phyloP scores from a whole-genome alignment of 2,888 invertebrate genomes.

The Altica lythri region DNA sequence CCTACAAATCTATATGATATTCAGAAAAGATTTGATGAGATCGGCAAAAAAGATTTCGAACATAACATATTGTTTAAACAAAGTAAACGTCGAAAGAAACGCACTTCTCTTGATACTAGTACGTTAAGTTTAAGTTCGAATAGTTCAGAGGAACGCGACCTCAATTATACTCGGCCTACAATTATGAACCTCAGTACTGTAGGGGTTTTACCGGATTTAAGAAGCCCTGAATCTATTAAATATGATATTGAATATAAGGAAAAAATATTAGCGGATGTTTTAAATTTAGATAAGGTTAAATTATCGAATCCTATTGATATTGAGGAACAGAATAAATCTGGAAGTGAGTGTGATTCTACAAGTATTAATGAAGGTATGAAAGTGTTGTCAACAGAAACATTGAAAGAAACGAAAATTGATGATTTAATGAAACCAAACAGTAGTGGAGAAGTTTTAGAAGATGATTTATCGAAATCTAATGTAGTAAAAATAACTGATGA shows the following conservation, averaged over 20 bases:
- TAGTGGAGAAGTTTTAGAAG: no score
- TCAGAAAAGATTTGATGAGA: conserved; percentile 66
- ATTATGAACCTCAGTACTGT: conserved; percentile 60
- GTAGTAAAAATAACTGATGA: no score
- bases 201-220: conserved; percentile 59
- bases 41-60: conserved; percentile 74
- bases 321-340: conserved; percentile 5
- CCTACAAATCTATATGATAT: conserved; percentile 54
- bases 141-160: conserved; percentile 50
- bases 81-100: conserved; percentile 58
- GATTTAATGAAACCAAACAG: no score
- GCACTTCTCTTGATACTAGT: conserved; percentile 44
- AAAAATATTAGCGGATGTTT: conserved; percentile 69
- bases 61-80: conserved; percentile 72
- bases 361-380: not conserved
- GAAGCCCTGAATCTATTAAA: conserved; percentile 69
- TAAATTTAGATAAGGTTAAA: conserved; percentile 63
- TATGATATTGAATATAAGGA: conserved; percentile 77
- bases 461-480: no score
- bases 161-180: conserved; percentile 50
- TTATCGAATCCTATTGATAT: conserved; percentile 20
- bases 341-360: conserved; percentile 15
- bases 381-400: no score
- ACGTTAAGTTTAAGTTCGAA: conserved; percentile 47
- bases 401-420: no score